A percentile compares a stretch with the other conserved stretches of the same genome.
These are phyloP conservation scores for Lagopus leucura DNA, from an alignment of 2,113 vertebrate genomes.

Conservation along the genomic window DNA sequence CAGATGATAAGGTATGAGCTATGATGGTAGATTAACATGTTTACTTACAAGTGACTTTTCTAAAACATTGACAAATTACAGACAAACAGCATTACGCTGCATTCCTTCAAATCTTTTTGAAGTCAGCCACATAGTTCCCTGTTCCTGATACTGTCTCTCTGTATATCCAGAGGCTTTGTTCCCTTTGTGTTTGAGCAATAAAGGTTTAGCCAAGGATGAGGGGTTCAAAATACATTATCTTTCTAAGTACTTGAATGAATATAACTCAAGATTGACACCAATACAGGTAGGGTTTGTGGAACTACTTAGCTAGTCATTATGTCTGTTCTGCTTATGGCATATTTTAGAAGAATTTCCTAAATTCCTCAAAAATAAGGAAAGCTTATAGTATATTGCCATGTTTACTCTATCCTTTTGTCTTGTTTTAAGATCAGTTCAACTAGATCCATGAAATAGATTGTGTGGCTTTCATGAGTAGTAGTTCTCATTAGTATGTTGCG, in stretches of 20 bases:
- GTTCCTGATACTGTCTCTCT: background rate
- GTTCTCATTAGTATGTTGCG: background rate
- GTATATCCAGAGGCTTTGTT: background rate
- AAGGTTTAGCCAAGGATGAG: background rate
- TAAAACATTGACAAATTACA: background rate
- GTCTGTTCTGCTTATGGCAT: background rate
- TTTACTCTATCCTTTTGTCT: background rate
- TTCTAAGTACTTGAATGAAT: background rate
- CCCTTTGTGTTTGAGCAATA: background rate
- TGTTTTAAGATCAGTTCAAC: background rate
- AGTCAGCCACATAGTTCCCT: background rate
- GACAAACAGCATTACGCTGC: background rate
- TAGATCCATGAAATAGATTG: background rate
- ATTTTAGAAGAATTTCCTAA: background rate
- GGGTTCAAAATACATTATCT: background rate
- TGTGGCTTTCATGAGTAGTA: background rate
- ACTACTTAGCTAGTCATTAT: background rate
- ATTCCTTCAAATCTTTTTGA: background rate
- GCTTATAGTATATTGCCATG: background rate
- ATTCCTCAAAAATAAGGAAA: background rate
- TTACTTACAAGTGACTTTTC: background rate
- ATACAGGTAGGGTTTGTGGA: background rate
- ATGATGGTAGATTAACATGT: background rate
- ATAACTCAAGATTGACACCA: background rate
- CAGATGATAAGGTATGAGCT: background rate